These are phyloP conservation scores for Pteruthius melanotis DNA, from an alignment of 2,113 vertebrate genomes.

Conservation along the genomic window DNA sequence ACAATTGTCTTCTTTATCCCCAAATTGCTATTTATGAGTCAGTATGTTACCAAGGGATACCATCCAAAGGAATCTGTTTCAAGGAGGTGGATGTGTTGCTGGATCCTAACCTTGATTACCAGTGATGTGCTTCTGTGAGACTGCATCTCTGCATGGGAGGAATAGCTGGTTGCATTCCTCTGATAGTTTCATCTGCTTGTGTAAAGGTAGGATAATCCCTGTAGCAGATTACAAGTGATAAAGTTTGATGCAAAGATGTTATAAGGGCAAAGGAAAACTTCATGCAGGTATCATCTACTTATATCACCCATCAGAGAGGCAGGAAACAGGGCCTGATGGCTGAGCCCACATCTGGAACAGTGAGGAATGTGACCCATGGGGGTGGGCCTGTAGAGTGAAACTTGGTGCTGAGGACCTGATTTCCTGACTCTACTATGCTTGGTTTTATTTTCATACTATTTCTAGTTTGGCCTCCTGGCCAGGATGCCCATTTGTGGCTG, in stretches of 20 bases:
- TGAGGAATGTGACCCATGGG: not conserved
- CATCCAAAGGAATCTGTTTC: not conserved
- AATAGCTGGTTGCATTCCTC: not conserved
- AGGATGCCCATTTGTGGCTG: not conserved
- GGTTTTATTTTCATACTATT: not conserved
- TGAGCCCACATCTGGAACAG: not conserved
- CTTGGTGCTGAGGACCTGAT: not conserved
- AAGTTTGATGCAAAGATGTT: not conserved
- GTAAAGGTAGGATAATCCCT: not conserved
- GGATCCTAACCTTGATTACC: not conserved
- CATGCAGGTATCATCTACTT: not conserved
- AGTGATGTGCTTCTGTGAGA: not conserved
- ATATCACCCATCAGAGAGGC: not conserved
- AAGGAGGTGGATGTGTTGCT: not conserved
- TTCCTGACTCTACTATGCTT: not conserved
- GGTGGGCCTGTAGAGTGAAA: not conserved
- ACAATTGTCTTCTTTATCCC: not conserved
- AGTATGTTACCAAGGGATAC: not conserved
- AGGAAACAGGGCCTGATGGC: not conserved
- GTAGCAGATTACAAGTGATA: not conserved
- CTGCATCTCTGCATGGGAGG: not conserved
- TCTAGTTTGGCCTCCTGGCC: not conserved
- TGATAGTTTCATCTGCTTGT: not conserved
- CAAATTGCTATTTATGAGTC: not conserved
- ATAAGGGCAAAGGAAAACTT: not conserved